Evolutionary conservation across 2,113 vertebrate species (phyloP).

Genomic region (Thryonomys swinderianus): DNA sequence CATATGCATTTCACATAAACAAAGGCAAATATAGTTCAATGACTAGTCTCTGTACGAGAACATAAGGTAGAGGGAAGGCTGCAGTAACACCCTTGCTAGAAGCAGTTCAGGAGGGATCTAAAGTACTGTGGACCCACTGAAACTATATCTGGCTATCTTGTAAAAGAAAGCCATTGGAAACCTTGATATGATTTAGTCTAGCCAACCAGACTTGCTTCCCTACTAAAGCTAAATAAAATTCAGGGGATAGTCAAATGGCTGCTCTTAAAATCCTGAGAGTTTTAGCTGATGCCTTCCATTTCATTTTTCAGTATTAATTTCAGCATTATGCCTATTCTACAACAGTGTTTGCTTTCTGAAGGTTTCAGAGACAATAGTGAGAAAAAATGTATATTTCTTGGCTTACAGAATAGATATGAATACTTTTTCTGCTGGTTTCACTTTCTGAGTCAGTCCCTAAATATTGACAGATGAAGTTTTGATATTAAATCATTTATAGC

Average conservation of each 20-base stretch:
- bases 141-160: neutral
- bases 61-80: neutral
- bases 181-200: neutral
- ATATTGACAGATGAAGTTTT: slow-evolving; percentile 24
- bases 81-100: neutral
- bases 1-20: neutral
- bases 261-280: neutral
- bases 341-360: neutral
- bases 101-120: neutral
- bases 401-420: slow-evolving; percentile 5
- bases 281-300: neutral
- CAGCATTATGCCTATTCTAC: neutral
- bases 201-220: neutral
- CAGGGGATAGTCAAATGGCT: neutral
- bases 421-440: neutral
- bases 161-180: slow-evolving; percentile 2
- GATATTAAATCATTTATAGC: neutral
- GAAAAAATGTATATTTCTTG: neutral
- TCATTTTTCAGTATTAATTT: neutral
- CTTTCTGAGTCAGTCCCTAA: neutral
- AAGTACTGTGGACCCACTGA: neutral
- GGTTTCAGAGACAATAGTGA: neutral
- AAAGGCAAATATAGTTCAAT: neutral
- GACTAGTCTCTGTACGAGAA: neutral
- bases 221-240: neutral